These are phyloP conservation scores for Acanthosoma haemorrhoidale DNA, from an alignment of 2,888 invertebrate species.

Conservation along the genomic window DNA sequence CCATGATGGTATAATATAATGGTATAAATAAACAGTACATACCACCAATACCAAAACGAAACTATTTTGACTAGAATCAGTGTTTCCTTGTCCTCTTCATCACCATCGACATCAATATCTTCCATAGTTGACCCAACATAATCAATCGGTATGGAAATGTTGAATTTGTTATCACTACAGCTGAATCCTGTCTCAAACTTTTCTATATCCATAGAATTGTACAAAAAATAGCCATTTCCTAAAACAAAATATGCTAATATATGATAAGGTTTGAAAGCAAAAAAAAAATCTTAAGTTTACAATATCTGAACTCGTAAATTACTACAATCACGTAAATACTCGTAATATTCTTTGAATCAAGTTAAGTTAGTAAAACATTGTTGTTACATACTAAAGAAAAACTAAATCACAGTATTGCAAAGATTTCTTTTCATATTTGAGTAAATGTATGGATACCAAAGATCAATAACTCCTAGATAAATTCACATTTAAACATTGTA, in stretches of 20 bases:
- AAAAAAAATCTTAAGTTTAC: too few relatives aligned
- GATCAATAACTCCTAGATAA: slow-evolving; percentile 15
- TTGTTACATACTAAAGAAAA: too few relatives aligned
- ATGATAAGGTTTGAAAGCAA: neutral
- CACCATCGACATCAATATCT: slow-evolving; percentile 22
- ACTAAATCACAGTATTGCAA: slow-evolving; percentile 1
- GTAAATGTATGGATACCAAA: neutral
- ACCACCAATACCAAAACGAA: slow-evolving; percentile 69
- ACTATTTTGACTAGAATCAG: slow-evolving; percentile 31
- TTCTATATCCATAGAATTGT: slow-evolving; percentile 49
- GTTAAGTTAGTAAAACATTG: neutral
- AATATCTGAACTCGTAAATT: too few relatives aligned
- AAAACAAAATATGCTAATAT: slow-evolving; percentile 37
- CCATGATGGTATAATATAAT: neutral
- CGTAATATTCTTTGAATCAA: neutral
- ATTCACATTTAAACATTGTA: slow-evolving; percentile 23
- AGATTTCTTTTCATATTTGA: slow-evolving; percentile 7
- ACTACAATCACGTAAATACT: too few relatives aligned
- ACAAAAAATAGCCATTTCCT: slow-evolving; percentile 76
- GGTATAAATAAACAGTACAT: slow-evolving; percentile 6
- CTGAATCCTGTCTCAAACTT: slow-evolving; percentile 11
- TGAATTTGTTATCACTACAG: slow-evolving; percentile 34
- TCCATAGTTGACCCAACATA: slow-evolving; percentile 1
- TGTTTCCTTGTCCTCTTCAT: slow-evolving; percentile 19
- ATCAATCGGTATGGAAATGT: slow-evolving; percentile 37